phyloP scores from a whole-genome alignment of 2,113 vertebrate species.

The Cairina moschata region DNA sequence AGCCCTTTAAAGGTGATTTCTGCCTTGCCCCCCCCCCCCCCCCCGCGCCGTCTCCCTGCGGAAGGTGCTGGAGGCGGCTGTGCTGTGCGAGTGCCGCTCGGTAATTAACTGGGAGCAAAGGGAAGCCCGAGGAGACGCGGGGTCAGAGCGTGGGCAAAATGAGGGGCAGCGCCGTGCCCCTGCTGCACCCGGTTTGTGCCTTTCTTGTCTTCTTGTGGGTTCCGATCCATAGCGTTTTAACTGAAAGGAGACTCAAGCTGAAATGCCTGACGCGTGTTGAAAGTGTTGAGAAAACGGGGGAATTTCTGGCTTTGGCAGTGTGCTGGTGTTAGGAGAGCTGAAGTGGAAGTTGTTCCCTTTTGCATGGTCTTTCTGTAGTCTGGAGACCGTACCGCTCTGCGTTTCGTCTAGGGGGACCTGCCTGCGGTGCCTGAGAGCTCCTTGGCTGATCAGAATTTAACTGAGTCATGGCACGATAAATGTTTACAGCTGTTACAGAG shows the following conservation, averaged over 20 bases:
- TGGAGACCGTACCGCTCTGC: background rate
- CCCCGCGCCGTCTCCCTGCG: background rate
- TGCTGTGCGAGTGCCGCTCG: background rate
- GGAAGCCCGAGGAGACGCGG: background rate
- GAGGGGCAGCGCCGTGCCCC: background rate
- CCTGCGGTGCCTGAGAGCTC: slow-evolving; percentile 39
- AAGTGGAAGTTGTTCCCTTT: background rate
- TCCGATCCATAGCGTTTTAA: background rate
- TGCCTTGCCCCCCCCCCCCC: too few relatives aligned
- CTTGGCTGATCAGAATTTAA: slow-evolving; percentile 54
- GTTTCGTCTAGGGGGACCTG: slow-evolving; percentile 22
- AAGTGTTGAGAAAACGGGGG: background rate
- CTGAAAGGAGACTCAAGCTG: background rate
- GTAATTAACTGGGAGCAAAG: background rate
- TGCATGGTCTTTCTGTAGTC: slow-evolving; percentile 5
- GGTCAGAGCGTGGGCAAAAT: background rate
- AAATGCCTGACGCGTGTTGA: slow-evolving; percentile 55
- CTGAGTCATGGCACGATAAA: slow-evolving; percentile 59
- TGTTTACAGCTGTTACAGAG: slow-evolving; percentile 11
- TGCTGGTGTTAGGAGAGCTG: background rate
- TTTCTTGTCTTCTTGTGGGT: too few relatives aligned
- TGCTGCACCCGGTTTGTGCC: background rate
- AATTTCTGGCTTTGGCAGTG: background rate
- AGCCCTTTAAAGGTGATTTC: slow-evolving; percentile 1
- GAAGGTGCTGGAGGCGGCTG: background rate